phyloP scores from a whole-genome alignment of 2,113 vertebrate genomes.

The Semicossyphus pulcher region DNA sequence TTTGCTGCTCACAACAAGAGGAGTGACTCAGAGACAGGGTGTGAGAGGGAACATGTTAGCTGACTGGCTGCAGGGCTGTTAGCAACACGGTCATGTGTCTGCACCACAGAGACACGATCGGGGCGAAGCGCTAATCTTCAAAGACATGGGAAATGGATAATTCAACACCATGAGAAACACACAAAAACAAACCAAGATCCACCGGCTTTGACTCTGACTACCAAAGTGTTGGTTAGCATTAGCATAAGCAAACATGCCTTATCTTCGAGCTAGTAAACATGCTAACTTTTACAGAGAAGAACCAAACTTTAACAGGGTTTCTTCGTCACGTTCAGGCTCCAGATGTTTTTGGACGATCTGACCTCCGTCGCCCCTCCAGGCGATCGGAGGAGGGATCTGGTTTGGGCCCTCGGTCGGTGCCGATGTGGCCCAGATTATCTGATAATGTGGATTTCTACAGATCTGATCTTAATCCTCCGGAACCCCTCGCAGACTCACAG shows the following conservation, averaged over 20 bases:
- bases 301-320: too few species aligned
- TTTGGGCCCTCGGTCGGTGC: too few species aligned
- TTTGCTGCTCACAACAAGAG: slow-evolving; percentile 27
- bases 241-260: not conserved
- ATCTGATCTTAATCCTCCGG: too few species aligned
- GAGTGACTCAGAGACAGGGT: slow-evolving; percentile 20
- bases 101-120: not conserved
- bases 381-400: too few species aligned
- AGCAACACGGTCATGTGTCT: slow-evolving; percentile 1
- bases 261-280: not conserved
- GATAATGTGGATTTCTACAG: too few species aligned
- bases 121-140: slow-evolving; percentile 5
- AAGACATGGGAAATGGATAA: not conserved
- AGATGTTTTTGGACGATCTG: too few species aligned
- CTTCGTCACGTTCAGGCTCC: too few species aligned
- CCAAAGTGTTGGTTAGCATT: not conserved
- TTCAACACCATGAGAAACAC: not conserved
- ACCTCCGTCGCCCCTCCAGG: too few species aligned
- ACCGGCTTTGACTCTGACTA: not conserved
- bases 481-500: too few species aligned
- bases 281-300: not conserved
- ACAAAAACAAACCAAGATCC: not conserved
- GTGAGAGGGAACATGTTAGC: slow-evolving; percentile 17
- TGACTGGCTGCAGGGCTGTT: slow-evolving; percentile 4
- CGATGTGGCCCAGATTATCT: too few species aligned